These are phyloP conservation scores for Holacanthella duospinosa DNA, from an alignment of 2,888 invertebrate genomes.

Conservation along the genomic window DNA sequence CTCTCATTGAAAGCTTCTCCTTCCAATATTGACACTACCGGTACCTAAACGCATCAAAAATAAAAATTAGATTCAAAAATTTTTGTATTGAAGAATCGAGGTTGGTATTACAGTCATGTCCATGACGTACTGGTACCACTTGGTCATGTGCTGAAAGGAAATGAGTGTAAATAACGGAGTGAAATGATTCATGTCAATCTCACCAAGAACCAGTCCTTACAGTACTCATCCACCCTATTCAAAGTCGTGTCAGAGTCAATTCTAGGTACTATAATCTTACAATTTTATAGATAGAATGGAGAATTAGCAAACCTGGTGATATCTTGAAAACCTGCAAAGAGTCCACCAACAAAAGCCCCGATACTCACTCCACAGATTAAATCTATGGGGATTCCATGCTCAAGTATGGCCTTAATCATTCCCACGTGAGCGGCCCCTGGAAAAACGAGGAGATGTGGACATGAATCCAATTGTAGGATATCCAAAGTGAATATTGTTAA, in stretches of 20 bases:
- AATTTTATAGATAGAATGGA: too few species aligned
- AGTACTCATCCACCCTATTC: constrained; percentile 7
- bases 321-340: constrained; percentile 24
- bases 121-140: constrained; percentile 16
- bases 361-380: constrained; percentile 31
- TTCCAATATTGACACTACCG: constrained; percentile 17
- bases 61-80: neutral
- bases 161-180: neutral
- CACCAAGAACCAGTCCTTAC: constrained; percentile 11
- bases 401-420: constrained; percentile 4
- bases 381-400: constrained; percentile 27
- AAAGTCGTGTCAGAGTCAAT: too few species aligned
- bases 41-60: constrained; percentile 4
- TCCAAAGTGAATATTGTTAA: too few species aligned
- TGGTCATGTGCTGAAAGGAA: constrained; percentile 8
- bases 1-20: constrained; percentile 25
- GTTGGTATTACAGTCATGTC: constrained; percentile 16
- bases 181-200: neutral
- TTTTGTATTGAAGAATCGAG: neutral
- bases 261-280: too few species aligned
- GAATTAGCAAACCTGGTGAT: too few species aligned
- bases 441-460: too few species aligned
- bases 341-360: constrained; percentile 27
- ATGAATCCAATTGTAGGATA: too few species aligned
- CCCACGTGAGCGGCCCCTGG: constrained; percentile 15